These are phyloP conservation scores for Coryphaenoides rupestris DNA, from an alignment of 2,113 vertebrate species.

Conservation along the genomic window DNA sequence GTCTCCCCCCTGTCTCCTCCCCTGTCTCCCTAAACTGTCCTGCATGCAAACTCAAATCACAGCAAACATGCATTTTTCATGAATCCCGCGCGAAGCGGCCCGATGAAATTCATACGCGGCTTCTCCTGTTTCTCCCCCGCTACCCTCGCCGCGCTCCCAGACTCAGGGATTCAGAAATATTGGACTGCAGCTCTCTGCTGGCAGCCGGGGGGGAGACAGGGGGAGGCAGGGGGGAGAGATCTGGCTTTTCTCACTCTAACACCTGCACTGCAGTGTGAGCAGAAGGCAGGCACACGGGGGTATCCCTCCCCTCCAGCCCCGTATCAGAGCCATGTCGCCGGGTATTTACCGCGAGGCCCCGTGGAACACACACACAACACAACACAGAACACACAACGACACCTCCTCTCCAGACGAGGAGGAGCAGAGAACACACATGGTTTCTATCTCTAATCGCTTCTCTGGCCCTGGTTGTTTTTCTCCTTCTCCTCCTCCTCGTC, in stretches of 20 bases:
- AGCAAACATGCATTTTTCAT: conserved; percentile 49
- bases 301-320: no score
- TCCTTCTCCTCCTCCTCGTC: no score
- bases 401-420: conserved; percentile 20
- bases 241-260: conserved; percentile 44
- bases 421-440: conserved; percentile 34
- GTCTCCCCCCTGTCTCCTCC: no score
- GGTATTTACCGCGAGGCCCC: conserved; percentile 50
- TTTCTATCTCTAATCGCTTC: conserved; percentile 59
- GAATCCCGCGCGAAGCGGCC: conserved; percentile 34
- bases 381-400: no score
- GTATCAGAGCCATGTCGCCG: conserved; percentile 66
- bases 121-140: conserved; percentile 4
- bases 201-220: conserved; percentile 37
- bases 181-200: conserved; percentile 26
- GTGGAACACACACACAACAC: no score
- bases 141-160: conserved; percentile 18
- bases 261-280: conserved; percentile 39
- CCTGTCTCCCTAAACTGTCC: conserved; percentile 29
- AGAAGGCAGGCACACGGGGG: conserved; percentile 29
- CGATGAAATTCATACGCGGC: conserved; percentile 31
- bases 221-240: conserved; percentile 9
- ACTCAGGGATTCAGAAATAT: not conserved
- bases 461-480: not conserved
- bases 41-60: conserved; percentile 47